Base-by-base conservation (phyloP, 2,113 vertebrate genomes). In the Pantherophis guttatus region DNA sequence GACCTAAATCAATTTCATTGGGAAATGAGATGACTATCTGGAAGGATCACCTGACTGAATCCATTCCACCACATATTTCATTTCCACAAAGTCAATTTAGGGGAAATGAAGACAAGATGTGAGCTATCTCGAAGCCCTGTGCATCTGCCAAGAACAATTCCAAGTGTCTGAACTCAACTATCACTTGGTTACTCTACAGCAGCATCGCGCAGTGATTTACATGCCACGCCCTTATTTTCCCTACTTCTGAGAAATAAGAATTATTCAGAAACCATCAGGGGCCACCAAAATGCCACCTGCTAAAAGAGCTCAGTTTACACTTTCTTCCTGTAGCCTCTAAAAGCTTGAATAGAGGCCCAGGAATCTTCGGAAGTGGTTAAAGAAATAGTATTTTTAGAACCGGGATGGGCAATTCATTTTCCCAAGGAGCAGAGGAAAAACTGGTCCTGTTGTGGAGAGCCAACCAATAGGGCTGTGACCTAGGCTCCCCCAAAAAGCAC, bases 31-130 rank as follows among this genome's bases (percentile, higher is more conserved):
- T 50, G 89, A 58, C 48, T 53, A 90, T 90, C 65, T 86, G 86
- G 50, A 94, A 57, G 62, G 0, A 3, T 4, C 75, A 81, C 91
- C 0, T 90, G 62, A 88, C 48, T 89, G 92, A 87, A 58, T 53
- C 86, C 29, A 87, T 29, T 29, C 89, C 87, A 8, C 24, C 87
- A 6, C 29, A 33, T 11, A 90, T 6, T 93, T 55, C 87, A 90
- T 58, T 91, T 54, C 29, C 91, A 53, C 29, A 86, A 54, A 93
- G 59, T 90, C 26, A 26, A 26, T 90, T 88, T 48, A 53, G 2
- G 39, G 93, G 29, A 94, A 93, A 94, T 59, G 21, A 1, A 89
- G 92, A 86, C 39, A 54, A 93, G 93, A 94, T 4, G 52, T 1
- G 91, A 92, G 44, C 39, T 87, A 48, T 12, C 26, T 26, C 2